These are phyloP conservation scores for Deilephila porcellus DNA, from an alignment of 2,888 invertebrate genomes.

Conservation along the genomic window DNA sequence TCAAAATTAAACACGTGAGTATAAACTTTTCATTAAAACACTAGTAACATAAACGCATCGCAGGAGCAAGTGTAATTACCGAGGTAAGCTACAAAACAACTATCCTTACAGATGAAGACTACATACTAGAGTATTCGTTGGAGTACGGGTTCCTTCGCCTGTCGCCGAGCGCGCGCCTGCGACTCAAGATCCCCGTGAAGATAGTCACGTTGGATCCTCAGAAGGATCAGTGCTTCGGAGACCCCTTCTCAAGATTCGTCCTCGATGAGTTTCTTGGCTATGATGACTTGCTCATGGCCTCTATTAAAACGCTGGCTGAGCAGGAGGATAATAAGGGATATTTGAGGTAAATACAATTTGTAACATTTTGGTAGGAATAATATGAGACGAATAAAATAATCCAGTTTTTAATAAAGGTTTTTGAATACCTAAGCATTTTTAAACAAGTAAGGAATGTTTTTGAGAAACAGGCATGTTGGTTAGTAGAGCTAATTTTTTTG, in stretches of 20 bases:
- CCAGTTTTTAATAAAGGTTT: neutral
- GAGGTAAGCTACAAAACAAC: neutral
- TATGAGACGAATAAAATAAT: neutral
- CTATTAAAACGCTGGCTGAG: constrained; percentile 97
- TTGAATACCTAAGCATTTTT: too few species aligned
- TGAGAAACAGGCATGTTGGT: neutral
- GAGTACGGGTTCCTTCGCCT: constrained; percentile 98
- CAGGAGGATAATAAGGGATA: constrained; percentile 98
- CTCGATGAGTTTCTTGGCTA: constrained; percentile 98
- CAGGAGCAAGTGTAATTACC: too few species aligned
- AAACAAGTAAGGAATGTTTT: too few species aligned
- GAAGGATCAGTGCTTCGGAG: constrained; percentile 96
- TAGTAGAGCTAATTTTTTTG: neutral
- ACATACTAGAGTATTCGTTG: constrained; percentile 98
- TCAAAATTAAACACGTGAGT: too few species aligned
- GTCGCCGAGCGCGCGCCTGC: constrained; percentile 93
- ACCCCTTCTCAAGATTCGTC: constrained; percentile 94
- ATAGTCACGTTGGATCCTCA: constrained; percentile 94
- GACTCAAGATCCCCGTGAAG: constrained; percentile 95
- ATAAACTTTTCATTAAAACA: too few species aligned
- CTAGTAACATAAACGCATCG: too few species aligned
- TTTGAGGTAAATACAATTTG: constrained; percentile 84
- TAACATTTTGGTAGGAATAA: neutral
- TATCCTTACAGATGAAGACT: constrained; percentile 90
- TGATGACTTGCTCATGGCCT: constrained; percentile 98